Percentiles rank a stretch among this genome's conserved stretches.
Evolutionary conservation across 2,797 vertebrate genomes (phyloP).

Genomic region (Chrosomus eos): DNA sequence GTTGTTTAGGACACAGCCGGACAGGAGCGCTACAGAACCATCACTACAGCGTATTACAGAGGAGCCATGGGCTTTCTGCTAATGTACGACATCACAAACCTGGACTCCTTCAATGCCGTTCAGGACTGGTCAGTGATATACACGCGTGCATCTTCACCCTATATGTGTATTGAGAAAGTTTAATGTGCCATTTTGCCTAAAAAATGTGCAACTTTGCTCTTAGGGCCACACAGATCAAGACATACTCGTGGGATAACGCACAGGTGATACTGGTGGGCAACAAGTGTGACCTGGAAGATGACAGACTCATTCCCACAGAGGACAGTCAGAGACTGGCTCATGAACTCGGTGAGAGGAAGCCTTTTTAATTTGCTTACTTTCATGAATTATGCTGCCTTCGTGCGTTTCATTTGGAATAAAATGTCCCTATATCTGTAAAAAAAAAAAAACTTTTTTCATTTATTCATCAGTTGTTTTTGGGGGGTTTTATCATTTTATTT

Average conservation of each 20-base stretch:
- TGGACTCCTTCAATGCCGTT: conserved; percentile 88
- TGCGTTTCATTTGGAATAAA: no score
- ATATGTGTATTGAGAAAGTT: background rate
- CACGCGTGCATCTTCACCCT: background rate
- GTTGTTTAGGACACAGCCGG: conserved; percentile 87
- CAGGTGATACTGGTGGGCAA: conserved; percentile 93
- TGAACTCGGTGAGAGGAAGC: conserved; percentile 81
- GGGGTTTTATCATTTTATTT: background rate
- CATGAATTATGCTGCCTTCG: no score
- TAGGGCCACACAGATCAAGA: conserved; percentile 95
- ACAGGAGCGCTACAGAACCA: conserved; percentile 91
- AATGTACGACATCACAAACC: conserved; percentile 90
- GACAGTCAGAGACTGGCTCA: conserved; percentile 85
- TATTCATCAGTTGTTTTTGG: background rate
- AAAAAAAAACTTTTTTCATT: background rate
- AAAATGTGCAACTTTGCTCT: background rate
- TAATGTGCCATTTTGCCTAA: background rate
- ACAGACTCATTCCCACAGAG: conserved; percentile 84
- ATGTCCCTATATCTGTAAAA: background rate
- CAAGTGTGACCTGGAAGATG: conserved; percentile 92
- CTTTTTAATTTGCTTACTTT: background rate
- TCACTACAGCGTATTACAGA: conserved; percentile 93
- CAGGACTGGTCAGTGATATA: conserved; percentile 86
- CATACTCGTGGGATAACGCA: conserved; percentile 92
- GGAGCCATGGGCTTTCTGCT: conserved; percentile 95